Conservation (phyloP, 2,888 invertebrate genomes). For the Deilephila elpenor region DNA sequence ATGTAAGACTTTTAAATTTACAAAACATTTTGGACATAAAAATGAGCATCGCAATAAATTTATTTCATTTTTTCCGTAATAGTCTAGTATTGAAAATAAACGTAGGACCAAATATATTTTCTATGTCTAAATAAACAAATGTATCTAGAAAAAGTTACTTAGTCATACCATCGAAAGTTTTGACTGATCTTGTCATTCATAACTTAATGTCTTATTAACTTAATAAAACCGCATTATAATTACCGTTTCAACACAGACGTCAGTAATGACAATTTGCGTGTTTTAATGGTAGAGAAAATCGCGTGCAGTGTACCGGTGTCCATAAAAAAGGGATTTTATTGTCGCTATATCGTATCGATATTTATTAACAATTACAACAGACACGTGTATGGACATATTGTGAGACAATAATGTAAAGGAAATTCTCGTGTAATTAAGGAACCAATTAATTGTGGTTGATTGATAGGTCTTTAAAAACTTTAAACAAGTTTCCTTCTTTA, state of each 20-base stretch:
- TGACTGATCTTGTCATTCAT: not conserved
- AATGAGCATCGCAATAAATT: no score
- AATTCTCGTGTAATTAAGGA: not conserved
- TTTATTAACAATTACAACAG: constrained; percentile 9
- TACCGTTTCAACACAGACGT: constrained; percentile 14
- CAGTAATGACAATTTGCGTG: constrained; percentile 38
- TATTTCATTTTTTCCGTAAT: no score
- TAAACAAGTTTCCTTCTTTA: no score
- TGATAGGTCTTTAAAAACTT: not conserved
- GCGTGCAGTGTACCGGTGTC: constrained; percentile 39
- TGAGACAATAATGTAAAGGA: not conserved
- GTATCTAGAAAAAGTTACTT: no score
- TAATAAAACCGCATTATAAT: constrained; percentile 32
- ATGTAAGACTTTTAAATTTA: no score
- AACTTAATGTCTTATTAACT: not conserved
- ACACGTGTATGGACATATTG: not conserved
- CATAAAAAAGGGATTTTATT: constrained; percentile 11
- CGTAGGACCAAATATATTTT: no score
- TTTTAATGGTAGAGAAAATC: constrained; percentile 48
- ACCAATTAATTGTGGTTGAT: not conserved
- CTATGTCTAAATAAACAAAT: no score
- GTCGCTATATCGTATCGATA: not conserved
- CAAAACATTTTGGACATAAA: no score
- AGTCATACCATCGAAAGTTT: no score
- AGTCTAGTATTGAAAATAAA: no score